Percentiles rank a stretch among this genome's conserved stretches.
Evolutionary conservation across 2,113 vertebrate genomes (phyloP).

Genomic region (Semnornis frantzii): DNA sequence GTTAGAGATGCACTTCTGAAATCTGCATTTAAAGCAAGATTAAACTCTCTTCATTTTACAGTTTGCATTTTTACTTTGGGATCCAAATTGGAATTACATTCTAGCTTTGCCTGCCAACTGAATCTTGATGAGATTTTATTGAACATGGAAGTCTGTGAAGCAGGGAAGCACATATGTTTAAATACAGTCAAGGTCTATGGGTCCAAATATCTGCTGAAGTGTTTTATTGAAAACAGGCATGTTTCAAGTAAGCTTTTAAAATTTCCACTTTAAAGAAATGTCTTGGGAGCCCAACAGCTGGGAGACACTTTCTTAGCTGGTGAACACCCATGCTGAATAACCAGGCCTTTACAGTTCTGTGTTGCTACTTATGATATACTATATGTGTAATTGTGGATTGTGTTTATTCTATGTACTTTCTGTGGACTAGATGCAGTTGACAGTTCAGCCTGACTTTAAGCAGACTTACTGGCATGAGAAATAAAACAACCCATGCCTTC

Average conservation of each 20-base stretch:
- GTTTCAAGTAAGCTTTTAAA: background rate
- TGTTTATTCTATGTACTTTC: background rate
- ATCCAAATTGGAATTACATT: background rate
- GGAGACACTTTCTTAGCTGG: background rate
- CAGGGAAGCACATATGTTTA: constrained; percentile 4
- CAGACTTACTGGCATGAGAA: background rate
- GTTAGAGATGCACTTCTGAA: background rate
- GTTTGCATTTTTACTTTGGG: constrained; percentile 22
- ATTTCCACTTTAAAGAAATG: background rate
- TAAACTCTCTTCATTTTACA: constrained; percentile 1
- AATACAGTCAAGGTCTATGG: background rate
- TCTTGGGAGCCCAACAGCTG: background rate
- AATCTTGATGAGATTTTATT: background rate
- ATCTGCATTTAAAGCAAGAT: background rate
- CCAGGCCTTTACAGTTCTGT: background rate
- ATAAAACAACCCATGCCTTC: background rate
- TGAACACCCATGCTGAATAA: background rate
- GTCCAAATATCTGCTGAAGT: constrained; percentile 40
- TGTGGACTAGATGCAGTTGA: background rate
- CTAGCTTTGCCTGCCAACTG: constrained; percentile 20
- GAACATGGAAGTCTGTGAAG: background rate
- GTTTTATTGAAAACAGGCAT: constrained; percentile 29
- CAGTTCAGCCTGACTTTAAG: background rate
- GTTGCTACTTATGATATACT: background rate
- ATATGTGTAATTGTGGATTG: background rate